Evolutionary conservation across 2,888 invertebrate genomes (phyloP).

Genomic region (Harpalus rubripes): DNA sequence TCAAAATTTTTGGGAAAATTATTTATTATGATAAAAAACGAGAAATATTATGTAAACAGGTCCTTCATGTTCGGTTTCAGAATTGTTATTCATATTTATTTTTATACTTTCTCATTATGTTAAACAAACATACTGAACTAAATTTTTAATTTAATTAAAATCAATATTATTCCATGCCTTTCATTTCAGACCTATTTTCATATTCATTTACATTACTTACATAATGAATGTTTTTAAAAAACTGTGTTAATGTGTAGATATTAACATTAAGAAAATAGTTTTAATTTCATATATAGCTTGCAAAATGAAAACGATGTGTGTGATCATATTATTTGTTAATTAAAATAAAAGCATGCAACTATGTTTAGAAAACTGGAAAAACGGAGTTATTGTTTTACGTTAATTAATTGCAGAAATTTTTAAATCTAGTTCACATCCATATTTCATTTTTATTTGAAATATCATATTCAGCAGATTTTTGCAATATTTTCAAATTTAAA

Average conservation of each 20-base stretch:
- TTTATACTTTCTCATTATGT: too few species aligned
- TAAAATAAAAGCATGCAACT: slow-evolving; percentile 1
- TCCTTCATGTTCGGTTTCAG: too few species aligned
- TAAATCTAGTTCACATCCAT: not conserved
- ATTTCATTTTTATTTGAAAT: not conserved
- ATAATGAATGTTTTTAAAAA: not conserved
- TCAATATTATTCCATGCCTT: not conserved
- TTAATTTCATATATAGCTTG: not conserved
- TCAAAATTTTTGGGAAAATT: too few species aligned
- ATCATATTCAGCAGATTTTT: not conserved
- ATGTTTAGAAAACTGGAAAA: not conserved
- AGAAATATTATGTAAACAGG: too few species aligned
- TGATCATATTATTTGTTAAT: slow-evolving; percentile 1
- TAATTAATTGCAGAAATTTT: slow-evolving; percentile 1
- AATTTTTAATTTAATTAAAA: not conserved
- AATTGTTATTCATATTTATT: too few species aligned
- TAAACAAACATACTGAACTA: too few species aligned
- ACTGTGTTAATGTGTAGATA: not conserved
- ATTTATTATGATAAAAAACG: too few species aligned
- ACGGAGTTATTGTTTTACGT: not conserved
- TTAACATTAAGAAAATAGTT: not conserved
- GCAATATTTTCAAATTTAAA: slow-evolving; percentile 36
- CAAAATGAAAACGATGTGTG: not conserved
- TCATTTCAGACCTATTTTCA: not conserved
- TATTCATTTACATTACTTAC: not conserved